Percentiles rank a stretch among this genome's conserved stretches.
phyloP scores from a whole-genome alignment of 2,113 vertebrate genomes.

The Nesoenas mayeri region DNA sequence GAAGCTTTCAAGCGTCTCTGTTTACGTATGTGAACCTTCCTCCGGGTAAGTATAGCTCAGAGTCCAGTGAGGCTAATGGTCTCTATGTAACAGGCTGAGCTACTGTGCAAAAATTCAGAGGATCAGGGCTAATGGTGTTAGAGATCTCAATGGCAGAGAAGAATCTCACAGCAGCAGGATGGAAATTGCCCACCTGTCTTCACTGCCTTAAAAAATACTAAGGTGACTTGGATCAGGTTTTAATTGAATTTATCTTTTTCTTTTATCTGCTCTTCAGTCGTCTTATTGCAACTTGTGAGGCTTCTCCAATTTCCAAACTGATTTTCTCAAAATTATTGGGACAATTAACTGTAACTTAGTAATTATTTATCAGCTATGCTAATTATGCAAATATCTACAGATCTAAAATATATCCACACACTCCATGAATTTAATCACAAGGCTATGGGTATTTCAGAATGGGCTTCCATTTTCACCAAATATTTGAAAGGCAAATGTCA shows the following conservation, averaged over 20 bases:
- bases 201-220: not conserved
- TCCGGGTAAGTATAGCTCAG: not conserved
- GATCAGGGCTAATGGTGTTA: not conserved
- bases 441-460: not conserved
- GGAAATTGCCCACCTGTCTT: not conserved
- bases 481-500: not conserved
- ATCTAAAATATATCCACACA: not conserved
- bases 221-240: not conserved
- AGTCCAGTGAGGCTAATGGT: not conserved
- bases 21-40: not conserved
- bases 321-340: slow-evolving; percentile 41
- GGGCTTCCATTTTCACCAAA: not conserved
- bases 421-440: not conserved
- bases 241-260: slow-evolving; percentile 14
- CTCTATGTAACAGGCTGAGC: not conserved
- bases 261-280: not conserved
- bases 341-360: slow-evolving; percentile 19
- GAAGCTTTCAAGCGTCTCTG: not conserved
- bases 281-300: not conserved
- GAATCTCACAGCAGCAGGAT: not conserved
- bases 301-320: not conserved
- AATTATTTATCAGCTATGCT: slow-evolving; percentile 29
- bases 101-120: not conserved
- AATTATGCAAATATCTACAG: slow-evolving; percentile 9
- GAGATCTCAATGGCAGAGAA: not conserved